Percentiles rank a stretch among this genome's conserved stretches.
phyloP scores from a whole-genome alignment of 2,888 invertebrate species.

The Pandemis cinnamomeana region DNA sequence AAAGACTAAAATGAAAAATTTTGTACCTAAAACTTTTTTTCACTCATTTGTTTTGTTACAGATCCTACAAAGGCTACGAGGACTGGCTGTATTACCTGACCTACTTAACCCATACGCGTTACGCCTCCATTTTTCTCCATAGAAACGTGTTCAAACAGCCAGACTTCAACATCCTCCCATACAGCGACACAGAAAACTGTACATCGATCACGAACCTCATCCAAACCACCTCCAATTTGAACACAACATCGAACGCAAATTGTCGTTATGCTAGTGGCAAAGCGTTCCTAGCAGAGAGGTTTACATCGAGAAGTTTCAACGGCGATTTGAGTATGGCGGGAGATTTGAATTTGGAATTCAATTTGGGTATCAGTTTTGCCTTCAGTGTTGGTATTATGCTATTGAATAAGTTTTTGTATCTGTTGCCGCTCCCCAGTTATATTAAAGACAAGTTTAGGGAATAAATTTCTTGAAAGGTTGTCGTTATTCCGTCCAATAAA shows the following conservation, averaged over 20 bases:
- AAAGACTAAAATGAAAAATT: too few relatives aligned
- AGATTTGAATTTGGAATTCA: slow-evolving; percentile 88
- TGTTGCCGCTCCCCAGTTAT: slow-evolving; percentile 93
- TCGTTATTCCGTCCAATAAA: slow-evolving; percentile 29
- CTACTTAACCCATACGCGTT: slow-evolving; percentile 91
- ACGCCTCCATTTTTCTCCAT: slow-evolving; percentile 90
- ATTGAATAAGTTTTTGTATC: slow-evolving; percentile 93
- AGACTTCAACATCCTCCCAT: slow-evolving; percentile 81
- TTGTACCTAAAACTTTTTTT: background rate
- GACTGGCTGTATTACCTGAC: slow-evolving; percentile 93
- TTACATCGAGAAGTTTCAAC: slow-evolving; percentile 83
- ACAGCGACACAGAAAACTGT: slow-evolving; percentile 83
- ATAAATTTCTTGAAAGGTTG: slow-evolving; percentile 48
- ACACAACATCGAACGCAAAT: slow-evolving; percentile 81
- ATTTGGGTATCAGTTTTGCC: slow-evolving; percentile 92
- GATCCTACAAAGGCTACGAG: slow-evolving; percentile 90
- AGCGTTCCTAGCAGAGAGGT: slow-evolving; percentile 89
- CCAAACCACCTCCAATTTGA: slow-evolving; percentile 80
- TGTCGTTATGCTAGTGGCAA: slow-evolving; percentile 89
- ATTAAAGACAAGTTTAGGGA: slow-evolving; percentile 95
- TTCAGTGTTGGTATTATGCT: slow-evolving; percentile 92
- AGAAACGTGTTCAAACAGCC: slow-evolving; percentile 87
- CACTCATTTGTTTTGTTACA: slow-evolving; percentile 59
- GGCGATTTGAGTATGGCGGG: slow-evolving; percentile 84
- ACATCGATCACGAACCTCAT: slow-evolving; percentile 79